Base-by-base conservation (phyloP, 2,797 vertebrate species). In the Hippocampus kuda region DNA sequence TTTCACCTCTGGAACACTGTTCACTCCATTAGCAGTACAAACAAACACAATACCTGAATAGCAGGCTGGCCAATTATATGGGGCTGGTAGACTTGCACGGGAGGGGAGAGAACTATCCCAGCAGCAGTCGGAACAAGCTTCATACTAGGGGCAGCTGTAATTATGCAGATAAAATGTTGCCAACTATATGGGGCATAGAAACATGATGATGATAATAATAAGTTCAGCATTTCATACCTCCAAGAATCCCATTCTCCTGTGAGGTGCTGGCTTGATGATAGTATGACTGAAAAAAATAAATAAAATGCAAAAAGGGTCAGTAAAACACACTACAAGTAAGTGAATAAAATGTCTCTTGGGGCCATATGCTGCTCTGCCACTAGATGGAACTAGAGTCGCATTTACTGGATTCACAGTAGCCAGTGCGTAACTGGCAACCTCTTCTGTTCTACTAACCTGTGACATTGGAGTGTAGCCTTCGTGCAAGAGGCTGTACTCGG, bases 401-500 rank as follows among this genome's bases (percentile, higher is more conserved):
- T 65, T 51, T 65, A 22, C 8, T 34, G 70, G 3, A 51, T 20
- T 20, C 2, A 20, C 49, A 51, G 22, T 22, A 22, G 7, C 49
- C 20, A 51, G 49, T 22, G 8, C n/a, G 22, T 10, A 0, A n/a
- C 12, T 64, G 41, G 20, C 13, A 3, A 18, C 6, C 44, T 63
- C 1, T 61, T n/a, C 30, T 11, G 15, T 65, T 70, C 18, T 22
- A 78, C 84, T 75, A 80, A 98, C 97, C 93, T 96, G 97, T 77
- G 93, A 81, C 65, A 92, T 89, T 11, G 93, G 92, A 0, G 90
- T 77, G 64, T 94, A 99, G 61, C 95, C 94, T 66, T 99, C 96
- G 73, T 98, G 94, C 15, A 95, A 82, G 68, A 95, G 98, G 83
- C 87, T 93, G 80, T 94, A 98, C 76, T 99, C 97, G 8, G 94